Evolutionary conservation across 2,888 invertebrate genomes (phyloP), one percentile per base, ranked within the genome.

Genomic region (Danaus chrysippus): DNA sequence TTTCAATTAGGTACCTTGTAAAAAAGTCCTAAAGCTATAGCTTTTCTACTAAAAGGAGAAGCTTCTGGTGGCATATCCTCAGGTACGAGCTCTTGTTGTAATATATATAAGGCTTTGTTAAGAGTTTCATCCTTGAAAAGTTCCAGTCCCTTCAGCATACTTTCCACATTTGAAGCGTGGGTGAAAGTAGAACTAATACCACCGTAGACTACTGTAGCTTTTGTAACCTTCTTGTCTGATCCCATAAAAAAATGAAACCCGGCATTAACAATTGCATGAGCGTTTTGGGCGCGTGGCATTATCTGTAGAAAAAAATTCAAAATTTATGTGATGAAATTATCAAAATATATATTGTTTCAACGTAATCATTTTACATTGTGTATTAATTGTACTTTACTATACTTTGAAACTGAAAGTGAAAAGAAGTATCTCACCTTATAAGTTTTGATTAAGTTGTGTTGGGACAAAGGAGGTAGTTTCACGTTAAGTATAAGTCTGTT

Each of bases 251-350:
- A 92, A 3, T 93, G 81, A 74, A 96, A 95, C 1, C 94, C 96
- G 0, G 95, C 95, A 76, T 96, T 96, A 0, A 96, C 93, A 66
- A 94, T 93, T 0, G 96, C 95, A 71, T 95, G 95, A 0, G 95
- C 93, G 75, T 95, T 95, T 86, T 95, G 95, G 0, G 94, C 93
- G 68, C 95, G 86, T 0, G 94, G 93, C 93, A 94, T 95, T 69
- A 96, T 94, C 95, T 96, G 76, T 64, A 6, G 6, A 88, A 82
- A 71, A 6, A 60, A 49, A 15, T 23, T 15, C 6, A 56, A n/a
- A 15, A n/a, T 17, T 11, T 54, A 53, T 53, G 1, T 17, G 10
- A 17, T 53, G 6, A 12, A 53, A 17, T 9, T 42, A 17, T 53
- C 54, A 53, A 34, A 34, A 34, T 34, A 34, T 34, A 34, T 6